Conservation (phyloP, 2,888 invertebrate species). For the Brachyopa scutellaris region DNA sequence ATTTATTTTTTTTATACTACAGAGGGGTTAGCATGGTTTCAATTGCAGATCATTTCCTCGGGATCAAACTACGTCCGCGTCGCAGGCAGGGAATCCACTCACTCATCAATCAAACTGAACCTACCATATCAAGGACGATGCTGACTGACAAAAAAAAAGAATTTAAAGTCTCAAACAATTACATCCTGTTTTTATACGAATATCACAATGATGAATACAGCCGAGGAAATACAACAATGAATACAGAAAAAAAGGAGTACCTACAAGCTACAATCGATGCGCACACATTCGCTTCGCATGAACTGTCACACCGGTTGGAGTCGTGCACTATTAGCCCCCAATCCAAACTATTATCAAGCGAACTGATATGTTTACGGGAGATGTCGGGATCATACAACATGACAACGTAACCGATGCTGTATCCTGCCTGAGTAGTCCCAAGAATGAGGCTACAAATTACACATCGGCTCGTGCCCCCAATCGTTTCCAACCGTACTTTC, state of each 20-base stretch:
- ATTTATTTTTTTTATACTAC: too few relatives aligned
- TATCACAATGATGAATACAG: conserved; percentile 35
- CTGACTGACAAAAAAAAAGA: neutral
- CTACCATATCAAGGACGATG: too few relatives aligned
- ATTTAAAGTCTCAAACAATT: conserved; percentile 9
- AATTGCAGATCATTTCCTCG: too few relatives aligned
- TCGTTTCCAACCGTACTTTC: conserved; percentile 32
- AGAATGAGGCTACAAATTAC: conserved; percentile 41
- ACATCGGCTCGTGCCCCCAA: conserved; percentile 28
- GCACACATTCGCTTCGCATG: conserved; percentile 29
- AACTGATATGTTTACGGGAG: conserved; percentile 38
- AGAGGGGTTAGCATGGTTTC: too few relatives aligned
- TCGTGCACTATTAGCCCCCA: conserved; percentile 13
- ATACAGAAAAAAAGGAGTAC: neutral
- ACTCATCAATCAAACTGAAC: too few relatives aligned
- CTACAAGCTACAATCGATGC: conserved; percentile 13
- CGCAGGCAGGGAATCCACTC: too few relatives aligned
- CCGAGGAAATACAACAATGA: conserved; percentile 5
- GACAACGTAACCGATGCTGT: conserved; percentile 55
- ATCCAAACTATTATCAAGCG: conserved; percentile 28
- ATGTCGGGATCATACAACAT: conserved; percentile 49
- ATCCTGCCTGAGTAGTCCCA: conserved; percentile 32
- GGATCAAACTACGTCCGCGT: too few relatives aligned
- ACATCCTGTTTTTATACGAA: conserved; percentile 27
- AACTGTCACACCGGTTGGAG: conserved; percentile 34